Percentiles rank a stretch among this genome's conserved stretches.
Conservation (phyloP, 2,888 invertebrate genomes). For the Sesia apiformis region DNA sequence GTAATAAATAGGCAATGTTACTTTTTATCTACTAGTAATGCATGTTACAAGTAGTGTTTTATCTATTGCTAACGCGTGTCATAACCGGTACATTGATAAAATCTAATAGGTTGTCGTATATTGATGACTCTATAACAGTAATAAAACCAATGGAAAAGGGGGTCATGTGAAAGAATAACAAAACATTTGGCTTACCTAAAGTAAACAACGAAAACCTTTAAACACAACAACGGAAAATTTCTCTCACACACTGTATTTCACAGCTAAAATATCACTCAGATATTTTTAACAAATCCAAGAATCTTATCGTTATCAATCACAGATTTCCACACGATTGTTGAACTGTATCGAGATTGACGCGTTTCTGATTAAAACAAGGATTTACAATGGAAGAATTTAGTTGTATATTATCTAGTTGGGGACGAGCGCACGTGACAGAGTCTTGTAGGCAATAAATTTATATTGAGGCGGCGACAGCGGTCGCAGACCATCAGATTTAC, state of each 20-base stretch:
- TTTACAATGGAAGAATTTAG: neutral
- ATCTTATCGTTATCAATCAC: constrained; percentile 6
- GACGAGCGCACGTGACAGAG: constrained; percentile 43
- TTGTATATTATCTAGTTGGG: constrained; percentile 16
- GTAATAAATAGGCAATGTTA: too few relatives aligned
- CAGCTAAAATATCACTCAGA: constrained; percentile 1
- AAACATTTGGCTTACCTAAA: neutral
- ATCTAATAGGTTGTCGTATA: too few relatives aligned
- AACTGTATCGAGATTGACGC: neutral
- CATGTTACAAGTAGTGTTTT: too few relatives aligned
- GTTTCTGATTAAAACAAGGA: constrained; percentile 1
- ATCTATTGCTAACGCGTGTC: too few relatives aligned
- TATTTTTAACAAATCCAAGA: neutral
- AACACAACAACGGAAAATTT: neutral
- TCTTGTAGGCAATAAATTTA: constrained; percentile 53
- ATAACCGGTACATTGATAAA: too few relatives aligned
- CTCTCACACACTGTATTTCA: constrained; percentile 2
- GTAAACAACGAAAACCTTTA: neutral
- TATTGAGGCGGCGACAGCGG: constrained; percentile 39
- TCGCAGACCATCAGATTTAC: constrained; percentile 43
- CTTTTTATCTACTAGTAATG: too few relatives aligned
- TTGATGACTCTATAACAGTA: too few relatives aligned
- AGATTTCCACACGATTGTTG: constrained; percentile 5
- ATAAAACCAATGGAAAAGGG: too few relatives aligned
- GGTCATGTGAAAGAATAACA: too few relatives aligned